Percentiles rank a stretch among this genome's conserved stretches.
Conservation (phyloP, 2,113 vertebrate genomes). For the Menidia beryllina region DNA sequence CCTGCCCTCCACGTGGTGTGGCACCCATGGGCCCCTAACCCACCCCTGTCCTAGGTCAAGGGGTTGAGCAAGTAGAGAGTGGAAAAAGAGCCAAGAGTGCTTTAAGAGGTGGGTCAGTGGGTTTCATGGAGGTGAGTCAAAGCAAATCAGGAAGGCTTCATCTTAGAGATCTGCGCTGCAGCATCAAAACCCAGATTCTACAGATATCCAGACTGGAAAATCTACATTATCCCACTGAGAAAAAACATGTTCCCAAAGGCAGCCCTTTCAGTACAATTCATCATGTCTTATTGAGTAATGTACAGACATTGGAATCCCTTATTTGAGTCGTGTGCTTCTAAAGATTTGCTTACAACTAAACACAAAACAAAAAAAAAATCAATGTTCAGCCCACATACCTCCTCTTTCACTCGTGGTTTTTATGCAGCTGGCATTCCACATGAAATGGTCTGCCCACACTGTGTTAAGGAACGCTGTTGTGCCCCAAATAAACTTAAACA, state of each 20-base stretch:
- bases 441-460: conserved; percentile 43
- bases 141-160: conserved; percentile 54
- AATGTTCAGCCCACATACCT: conserved; percentile 19
- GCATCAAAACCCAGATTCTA: conserved; percentile 33
- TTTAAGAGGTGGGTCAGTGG: conserved; percentile 44
- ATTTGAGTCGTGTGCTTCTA: background rate
- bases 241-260: conserved; percentile 43
- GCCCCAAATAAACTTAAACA: conserved; percentile 69
- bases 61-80: conserved; percentile 46
- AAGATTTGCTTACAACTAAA: background rate
- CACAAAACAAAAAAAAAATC: background rate
- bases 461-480: conserved; percentile 42
- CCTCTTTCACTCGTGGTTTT: conserved; percentile 44
- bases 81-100: conserved; percentile 52
- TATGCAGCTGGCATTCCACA: conserved; percentile 31
- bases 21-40: conserved; percentile 58
- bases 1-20: conserved; percentile 51
- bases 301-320: conserved; percentile 2
- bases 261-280: conserved; percentile 39
- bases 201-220: conserved; percentile 8
- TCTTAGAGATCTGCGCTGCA: conserved; percentile 13
- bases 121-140: conserved; percentile 57
- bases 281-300: conserved; percentile 18
- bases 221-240: conserved; percentile 16
- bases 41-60: conserved; percentile 37